A percentile compares a stretch with the other conserved stretches of the same genome.
Evolutionary conservation across 2,113 vertebrate species (phyloP).

Genomic region (Cnemophilus loriae): DNA sequence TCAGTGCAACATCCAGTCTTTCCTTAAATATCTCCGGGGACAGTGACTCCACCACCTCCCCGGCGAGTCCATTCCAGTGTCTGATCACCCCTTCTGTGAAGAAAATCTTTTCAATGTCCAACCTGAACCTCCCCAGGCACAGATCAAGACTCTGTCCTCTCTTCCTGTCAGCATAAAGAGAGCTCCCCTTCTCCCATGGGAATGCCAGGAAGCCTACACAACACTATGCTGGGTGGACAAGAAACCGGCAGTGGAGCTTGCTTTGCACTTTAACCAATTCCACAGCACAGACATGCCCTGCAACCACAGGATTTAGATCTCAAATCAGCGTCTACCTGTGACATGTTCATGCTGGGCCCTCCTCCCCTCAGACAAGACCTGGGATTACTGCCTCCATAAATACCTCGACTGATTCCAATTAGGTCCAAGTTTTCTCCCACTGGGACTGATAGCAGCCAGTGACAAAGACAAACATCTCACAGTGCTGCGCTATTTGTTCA

Average conservation of each 20-base stretch:
- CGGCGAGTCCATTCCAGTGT: background rate
- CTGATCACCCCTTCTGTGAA: background rate
- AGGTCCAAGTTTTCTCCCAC: background rate
- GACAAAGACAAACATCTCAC: background rate
- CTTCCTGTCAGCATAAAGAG: background rate
- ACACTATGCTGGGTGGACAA: background rate
- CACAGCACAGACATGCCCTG: background rate
- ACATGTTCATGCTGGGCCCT: background rate
- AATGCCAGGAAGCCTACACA: background rate
- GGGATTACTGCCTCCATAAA: background rate
- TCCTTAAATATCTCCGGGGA: background rate
- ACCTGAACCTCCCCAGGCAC: background rate
- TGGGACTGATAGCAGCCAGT: background rate
- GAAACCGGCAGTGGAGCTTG: background rate
- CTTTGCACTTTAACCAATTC: background rate
- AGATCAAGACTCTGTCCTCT: background rate
- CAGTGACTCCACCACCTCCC: background rate
- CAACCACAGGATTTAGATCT: background rate
- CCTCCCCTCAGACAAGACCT: background rate
- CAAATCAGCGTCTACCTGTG: background rate
- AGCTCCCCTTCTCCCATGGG: background rate
- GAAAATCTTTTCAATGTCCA: background rate
- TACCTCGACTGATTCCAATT: background rate
- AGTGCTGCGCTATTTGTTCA: background rate
- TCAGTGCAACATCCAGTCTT: background rate